These are phyloP conservation scores for Noctua comes DNA, from an alignment of 2,888 invertebrate species.

Conservation along the genomic window DNA sequence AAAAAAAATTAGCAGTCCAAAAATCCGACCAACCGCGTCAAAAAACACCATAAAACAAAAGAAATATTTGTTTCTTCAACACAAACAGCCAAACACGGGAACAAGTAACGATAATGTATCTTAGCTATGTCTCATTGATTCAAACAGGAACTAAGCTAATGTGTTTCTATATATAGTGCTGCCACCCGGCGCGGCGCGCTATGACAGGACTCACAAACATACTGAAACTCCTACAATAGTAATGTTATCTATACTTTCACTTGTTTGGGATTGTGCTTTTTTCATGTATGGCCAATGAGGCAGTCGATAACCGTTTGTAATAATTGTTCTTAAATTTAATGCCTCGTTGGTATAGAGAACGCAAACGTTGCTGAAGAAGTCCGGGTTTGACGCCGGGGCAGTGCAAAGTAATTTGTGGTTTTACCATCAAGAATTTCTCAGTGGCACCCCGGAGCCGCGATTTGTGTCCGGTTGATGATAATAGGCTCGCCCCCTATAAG, in stretches of 20 bases:
- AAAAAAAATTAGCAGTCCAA: background rate
- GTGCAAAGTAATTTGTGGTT: background rate
- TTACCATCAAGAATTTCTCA: background rate
- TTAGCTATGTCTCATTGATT: conserved; percentile 56
- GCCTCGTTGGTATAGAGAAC: background rate
- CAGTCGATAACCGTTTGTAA: background rate
- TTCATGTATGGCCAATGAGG: background rate
- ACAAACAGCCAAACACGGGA: conserved; percentile 27
- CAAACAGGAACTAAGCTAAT: conserved; percentile 77
- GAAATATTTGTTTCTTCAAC: conserved; percentile 7
- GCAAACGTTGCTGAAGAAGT: accelerated
- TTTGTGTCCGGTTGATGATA: background rate
- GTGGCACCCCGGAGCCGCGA: background rate
- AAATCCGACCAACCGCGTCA: background rate
- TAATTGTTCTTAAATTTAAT: background rate
- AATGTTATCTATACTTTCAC: conserved; percentile 38
- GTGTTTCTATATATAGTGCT: conserved; percentile 73
- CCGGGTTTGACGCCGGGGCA: background rate
- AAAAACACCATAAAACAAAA: conserved; percentile 22
- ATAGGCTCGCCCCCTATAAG: background rate
- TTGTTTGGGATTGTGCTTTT: background rate
- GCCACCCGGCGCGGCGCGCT: conserved; percentile 73
- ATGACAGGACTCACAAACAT: conserved; percentile 69
- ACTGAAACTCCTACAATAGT: conserved; percentile 56
- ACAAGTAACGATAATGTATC: conserved; percentile 52